A percentile compares a stretch with the other conserved stretches of the same genome.
Evolutionary conservation across 2,888 invertebrate genomes (phyloP).

Genomic region (Tipula confusa): DNA sequence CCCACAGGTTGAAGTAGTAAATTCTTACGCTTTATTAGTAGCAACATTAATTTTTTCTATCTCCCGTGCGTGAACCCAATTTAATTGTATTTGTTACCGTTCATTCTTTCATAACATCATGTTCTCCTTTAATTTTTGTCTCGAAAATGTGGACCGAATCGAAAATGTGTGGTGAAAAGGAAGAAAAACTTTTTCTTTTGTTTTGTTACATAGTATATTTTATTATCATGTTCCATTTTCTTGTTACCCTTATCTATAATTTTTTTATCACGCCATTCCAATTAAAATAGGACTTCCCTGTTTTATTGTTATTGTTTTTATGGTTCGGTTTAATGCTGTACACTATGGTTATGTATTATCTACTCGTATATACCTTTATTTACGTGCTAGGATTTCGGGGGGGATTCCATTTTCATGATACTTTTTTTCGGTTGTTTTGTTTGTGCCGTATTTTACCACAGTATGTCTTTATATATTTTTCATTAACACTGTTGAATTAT

Average conservation of each 20-base stretch:
- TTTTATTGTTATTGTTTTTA: background rate
- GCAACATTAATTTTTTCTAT: background rate
- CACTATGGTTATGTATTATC: background rate
- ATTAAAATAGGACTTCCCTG: background rate
- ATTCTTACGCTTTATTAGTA: no score
- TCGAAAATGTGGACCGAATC: background rate
- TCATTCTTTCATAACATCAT: background rate
- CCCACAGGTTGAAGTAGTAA: no score
- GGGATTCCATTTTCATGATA: background rate
- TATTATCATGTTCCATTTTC: background rate
- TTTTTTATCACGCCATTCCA: background rate
- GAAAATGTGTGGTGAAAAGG: background rate
- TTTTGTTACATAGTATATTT: background rate
- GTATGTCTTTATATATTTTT: background rate
- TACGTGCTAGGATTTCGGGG: background rate
- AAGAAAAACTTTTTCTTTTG: background rate
- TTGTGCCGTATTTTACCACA: background rate
- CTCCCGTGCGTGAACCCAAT: background rate
- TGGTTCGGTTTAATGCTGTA: background rate
- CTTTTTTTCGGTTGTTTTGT: background rate
- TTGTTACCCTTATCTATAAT: background rate
- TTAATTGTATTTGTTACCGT: no score
- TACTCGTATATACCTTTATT: background rate
- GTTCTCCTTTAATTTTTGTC: background rate
- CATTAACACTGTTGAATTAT: background rate